Evolutionary conservation across 2,797 vertebrate species (phyloP).

Genomic region (Acrossocheilus wenchowensis): DNA sequence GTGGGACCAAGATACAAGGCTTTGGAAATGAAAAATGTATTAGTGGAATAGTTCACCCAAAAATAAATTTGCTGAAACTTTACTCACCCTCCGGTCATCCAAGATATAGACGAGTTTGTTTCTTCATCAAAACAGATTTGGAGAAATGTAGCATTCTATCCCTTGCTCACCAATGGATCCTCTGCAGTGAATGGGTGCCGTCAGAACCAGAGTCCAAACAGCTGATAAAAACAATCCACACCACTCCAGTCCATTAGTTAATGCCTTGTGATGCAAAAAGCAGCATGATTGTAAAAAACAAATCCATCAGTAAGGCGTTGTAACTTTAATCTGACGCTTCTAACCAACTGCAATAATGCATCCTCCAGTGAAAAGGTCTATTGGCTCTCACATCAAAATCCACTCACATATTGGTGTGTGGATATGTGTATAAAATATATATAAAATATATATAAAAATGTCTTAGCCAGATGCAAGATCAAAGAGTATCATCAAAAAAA

Average conservation of each 20-base stretch:
- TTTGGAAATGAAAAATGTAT: not conserved
- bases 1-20: not conserved
- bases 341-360: not conserved
- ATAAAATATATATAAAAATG: too few relatives aligned
- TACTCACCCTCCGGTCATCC: not conserved
- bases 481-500: too few relatives aligned
- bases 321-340: not conserved
- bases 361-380: too few relatives aligned
- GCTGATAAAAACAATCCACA: not conserved
- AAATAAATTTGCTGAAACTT: not conserved
- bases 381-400: too few relatives aligned
- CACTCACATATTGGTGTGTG: too few relatives aligned
- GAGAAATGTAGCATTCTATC: too few relatives aligned
- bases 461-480: too few relatives aligned
- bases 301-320: not conserved
- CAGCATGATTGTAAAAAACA: not conserved
- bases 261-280: not conserved
- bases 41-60: not conserved
- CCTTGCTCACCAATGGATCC: too few relatives aligned
- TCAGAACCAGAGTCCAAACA: not conserved
- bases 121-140: not conserved
- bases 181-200: too few relatives aligned
- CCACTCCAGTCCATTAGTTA: not conserved
- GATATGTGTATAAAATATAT: too few relatives aligned
- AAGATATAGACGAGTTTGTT: not conserved